phyloP scores from a whole-genome alignment of 2,888 invertebrate genomes.

The Sminthurides aquaticus region DNA sequence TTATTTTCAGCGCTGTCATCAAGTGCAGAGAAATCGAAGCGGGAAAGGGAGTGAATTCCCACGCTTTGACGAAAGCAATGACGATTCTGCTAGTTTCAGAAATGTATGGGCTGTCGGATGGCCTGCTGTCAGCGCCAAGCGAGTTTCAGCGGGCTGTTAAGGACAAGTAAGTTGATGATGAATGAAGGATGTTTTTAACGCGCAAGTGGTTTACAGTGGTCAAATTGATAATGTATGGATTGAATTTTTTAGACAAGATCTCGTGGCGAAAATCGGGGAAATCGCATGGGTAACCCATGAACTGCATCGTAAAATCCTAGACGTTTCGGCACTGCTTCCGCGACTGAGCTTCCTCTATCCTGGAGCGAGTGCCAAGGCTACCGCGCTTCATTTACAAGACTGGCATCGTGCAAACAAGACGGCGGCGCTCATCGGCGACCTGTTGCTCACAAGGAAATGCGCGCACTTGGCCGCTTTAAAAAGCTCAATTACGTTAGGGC shows the following conservation, averaged over 20 bases:
- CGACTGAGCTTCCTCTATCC: neutral
- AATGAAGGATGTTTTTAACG: neutral
- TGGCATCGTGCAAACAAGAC: slow-evolving; percentile 24
- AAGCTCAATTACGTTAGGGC: slow-evolving; percentile 15
- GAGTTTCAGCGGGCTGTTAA: slow-evolving; percentile 10
- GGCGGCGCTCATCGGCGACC: slow-evolving; percentile 21
- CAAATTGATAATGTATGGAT: neutral
- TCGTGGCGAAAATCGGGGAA: slow-evolving; percentile 21
- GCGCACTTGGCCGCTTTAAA: slow-evolving; percentile 24
- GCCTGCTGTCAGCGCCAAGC: slow-evolving; percentile 8
- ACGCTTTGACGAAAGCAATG: slow-evolving; percentile 22
- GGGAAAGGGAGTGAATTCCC: slow-evolving; percentile 10
- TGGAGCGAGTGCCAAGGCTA: neutral
- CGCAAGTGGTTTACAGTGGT: neutral
- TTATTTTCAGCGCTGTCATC: neutral
- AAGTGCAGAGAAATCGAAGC: slow-evolving; percentile 14
- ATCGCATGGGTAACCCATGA: slow-evolving; percentile 20
- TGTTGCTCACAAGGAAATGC: slow-evolving; percentile 18
- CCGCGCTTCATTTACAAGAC: slow-evolving; percentile 4
- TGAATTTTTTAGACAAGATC: slow-evolving; percentile 15
- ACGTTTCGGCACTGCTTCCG: slow-evolving; percentile 6
- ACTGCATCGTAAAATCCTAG: slow-evolving; percentile 21
- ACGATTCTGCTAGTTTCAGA: slow-evolving; percentile 20
- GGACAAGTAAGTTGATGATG: slow-evolving; percentile 9
- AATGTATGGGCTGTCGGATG: slow-evolving; percentile 20